Conservation (phyloP, 2,113 vertebrate species). For the Odontesthes bonariensis region DNA sequence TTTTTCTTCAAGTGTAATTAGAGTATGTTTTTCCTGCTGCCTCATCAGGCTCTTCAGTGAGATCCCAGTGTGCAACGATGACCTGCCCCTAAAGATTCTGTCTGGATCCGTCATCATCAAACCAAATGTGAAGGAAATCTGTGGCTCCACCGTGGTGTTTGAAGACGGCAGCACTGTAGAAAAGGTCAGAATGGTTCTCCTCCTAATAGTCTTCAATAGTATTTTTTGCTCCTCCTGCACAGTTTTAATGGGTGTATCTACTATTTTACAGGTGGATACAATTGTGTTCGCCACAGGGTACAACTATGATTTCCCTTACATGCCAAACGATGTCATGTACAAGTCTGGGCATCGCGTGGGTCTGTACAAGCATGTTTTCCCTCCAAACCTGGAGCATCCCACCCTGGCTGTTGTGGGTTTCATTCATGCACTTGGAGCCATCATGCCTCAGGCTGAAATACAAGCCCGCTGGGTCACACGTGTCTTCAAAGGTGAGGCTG, state of each 20-base stretch:
- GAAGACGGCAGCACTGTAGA: conserved; percentile 87
- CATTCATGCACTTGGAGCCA: conserved; percentile 87
- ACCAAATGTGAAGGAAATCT: conserved; percentile 86
- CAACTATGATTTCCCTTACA: conserved; percentile 88
- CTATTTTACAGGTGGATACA: conserved; percentile 76
- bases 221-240: not conserved
- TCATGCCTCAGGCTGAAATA: conserved; percentile 91
- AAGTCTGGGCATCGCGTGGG: conserved; percentile 79
- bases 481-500: conserved; percentile 87
- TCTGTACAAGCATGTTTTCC: conserved; percentile 89
- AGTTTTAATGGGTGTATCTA: not conserved
- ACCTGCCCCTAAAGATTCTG: conserved; percentile 89
- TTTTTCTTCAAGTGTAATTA: too few species aligned
- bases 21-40: not conserved
- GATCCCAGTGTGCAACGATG: conserved; percentile 87
- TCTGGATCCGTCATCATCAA: conserved; percentile 87
- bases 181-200: conserved; percentile 64
- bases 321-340: conserved; percentile 77
- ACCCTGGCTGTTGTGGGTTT: conserved; percentile 91
- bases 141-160: conserved; percentile 86
- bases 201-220: not conserved
- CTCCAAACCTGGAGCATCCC: conserved; percentile 84
- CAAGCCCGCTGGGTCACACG: conserved; percentile 89
- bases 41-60: conserved; percentile 75
- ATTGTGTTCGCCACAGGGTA: conserved; percentile 94